Conservation (phyloP, 2,113 vertebrate species). For the Podiceps cristatus region DNA sequence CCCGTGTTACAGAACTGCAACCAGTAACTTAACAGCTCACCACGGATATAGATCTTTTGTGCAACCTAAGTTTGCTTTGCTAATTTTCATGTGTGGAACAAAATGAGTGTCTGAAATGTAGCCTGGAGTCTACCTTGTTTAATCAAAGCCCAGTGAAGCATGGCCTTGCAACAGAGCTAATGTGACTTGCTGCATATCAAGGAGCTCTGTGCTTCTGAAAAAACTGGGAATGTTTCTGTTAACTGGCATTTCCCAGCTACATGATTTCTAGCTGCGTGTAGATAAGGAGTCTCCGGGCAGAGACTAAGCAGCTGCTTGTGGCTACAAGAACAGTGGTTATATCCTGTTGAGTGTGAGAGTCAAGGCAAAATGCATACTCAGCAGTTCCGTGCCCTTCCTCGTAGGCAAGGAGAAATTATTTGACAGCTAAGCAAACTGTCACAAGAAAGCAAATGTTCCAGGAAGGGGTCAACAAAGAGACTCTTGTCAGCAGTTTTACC, state of each 20-base stretch:
- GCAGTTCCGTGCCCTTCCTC: constrained; percentile 89
- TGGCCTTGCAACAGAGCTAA: neutral
- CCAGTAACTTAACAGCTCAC: neutral
- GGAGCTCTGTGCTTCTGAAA: neutral
- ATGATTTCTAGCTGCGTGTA: neutral
- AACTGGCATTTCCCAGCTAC: neutral
- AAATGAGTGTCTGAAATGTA: neutral
- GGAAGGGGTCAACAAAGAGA: constrained; percentile 74
- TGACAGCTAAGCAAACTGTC: constrained; percentile 74
- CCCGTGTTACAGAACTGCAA: neutral
- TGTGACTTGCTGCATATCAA: neutral
- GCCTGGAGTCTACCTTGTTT: neutral
- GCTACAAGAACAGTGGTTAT: constrained; percentile 77
- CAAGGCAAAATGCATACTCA: constrained; percentile 83
- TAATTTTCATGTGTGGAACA: neutral
- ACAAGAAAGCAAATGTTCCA: constrained; percentile 77
- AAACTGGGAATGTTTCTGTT: neutral
- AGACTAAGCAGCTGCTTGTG: constrained; percentile 33
- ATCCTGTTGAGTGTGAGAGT: constrained; percentile 84
- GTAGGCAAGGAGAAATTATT: constrained; percentile 55
- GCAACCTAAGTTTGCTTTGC: neutral
- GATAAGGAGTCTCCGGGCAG: constrained; percentile 19
- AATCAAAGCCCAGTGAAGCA: neutral
- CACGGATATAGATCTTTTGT: neutral
- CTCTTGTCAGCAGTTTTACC: constrained; percentile 64